Conservation (phyloP, 2,888 invertebrate genomes). For the Fragum whitleyi region DNA sequence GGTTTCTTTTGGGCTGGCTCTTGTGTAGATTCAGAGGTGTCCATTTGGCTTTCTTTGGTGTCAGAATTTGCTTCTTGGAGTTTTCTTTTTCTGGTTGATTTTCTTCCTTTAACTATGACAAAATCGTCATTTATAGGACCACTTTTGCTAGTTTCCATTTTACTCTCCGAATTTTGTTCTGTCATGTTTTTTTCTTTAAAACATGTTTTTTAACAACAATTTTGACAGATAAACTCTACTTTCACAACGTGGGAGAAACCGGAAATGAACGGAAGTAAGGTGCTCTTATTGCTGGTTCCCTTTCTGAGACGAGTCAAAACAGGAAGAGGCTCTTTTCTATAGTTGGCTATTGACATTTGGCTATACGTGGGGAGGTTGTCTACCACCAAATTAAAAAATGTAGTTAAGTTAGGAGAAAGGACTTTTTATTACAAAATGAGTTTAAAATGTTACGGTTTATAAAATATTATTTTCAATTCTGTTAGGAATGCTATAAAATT, state of each 20-base stretch:
- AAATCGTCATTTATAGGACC: slow-evolving; percentile 14
- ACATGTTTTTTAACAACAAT: background rate
- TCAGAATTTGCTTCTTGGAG: slow-evolving; percentile 27
- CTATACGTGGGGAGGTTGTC: too few relatives aligned
- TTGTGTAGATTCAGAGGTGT: slow-evolving; percentile 34
- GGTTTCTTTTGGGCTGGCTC: slow-evolving; percentile 77
- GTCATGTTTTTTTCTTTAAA: background rate
- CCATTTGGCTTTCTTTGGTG: slow-evolving; percentile 27
- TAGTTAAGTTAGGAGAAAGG: too few relatives aligned
- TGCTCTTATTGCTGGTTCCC: too few relatives aligned
- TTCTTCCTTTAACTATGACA: slow-evolving; percentile 56
- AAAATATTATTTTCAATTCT: too few relatives aligned
- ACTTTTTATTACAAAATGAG: too few relatives aligned
- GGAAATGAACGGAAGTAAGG: slow-evolving; percentile 29
- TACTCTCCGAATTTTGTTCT: background rate
- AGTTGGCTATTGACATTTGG: too few relatives aligned
- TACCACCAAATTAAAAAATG: too few relatives aligned
- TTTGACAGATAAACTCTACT: slow-evolving; percentile 17
- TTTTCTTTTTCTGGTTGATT: slow-evolving; percentile 69
- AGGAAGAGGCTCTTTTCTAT: too few relatives aligned
- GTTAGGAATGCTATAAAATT: too few relatives aligned
- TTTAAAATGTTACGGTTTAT: too few relatives aligned
- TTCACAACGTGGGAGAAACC: slow-evolving; percentile 50
- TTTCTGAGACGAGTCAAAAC: too few relatives aligned
- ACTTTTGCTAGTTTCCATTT: slow-evolving; percentile 25